Percentiles rank a stretch among this genome's conserved stretches.
Evolutionary conservation across 1,140 invertebrate species (phyloP).

Genomic region (Drosophila pachea): DNA sequence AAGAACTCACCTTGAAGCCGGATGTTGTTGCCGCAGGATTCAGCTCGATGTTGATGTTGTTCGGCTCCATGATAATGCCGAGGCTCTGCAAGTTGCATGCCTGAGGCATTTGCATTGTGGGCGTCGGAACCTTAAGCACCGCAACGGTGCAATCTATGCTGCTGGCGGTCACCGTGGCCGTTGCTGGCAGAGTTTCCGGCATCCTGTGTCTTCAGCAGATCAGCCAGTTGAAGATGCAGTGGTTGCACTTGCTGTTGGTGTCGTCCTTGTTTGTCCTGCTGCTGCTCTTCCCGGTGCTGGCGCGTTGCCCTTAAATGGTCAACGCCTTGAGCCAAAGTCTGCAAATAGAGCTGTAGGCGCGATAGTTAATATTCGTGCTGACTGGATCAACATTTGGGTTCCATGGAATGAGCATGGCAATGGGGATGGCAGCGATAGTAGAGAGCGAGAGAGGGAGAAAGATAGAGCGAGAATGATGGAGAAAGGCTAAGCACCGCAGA

Average conservation of each 20-base stretch:
- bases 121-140: conserved; percentile 67
- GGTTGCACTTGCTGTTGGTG: background rate
- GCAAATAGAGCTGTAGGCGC: conserved; percentile 2
- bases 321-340: conserved; percentile 18
- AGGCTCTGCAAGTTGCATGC: conserved; percentile 62
- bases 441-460: too few relatives aligned
- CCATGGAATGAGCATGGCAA: too few relatives aligned
- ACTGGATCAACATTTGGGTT: background rate
- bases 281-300: conserved; percentile 10
- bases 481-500: background rate
- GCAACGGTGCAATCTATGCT: conserved; percentile 68
- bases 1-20: conserved; percentile 56
- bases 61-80: conserved; percentile 68
- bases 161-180: conserved; percentile 66
- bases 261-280: conserved; percentile 1
- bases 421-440: background rate
- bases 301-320: conserved; percentile 1
- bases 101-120: conserved; percentile 65
- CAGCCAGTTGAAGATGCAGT: conserved; percentile 4
- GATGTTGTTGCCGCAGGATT: conserved; percentile 56
- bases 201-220: conserved; percentile 32
- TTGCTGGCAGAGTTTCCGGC: conserved; percentile 68
- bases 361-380: background rate
- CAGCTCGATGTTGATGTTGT: conserved; percentile 65
- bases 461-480: too few relatives aligned